Conservation (phyloP, 2,888 invertebrate species). For the Gortyna flavago region DNA sequence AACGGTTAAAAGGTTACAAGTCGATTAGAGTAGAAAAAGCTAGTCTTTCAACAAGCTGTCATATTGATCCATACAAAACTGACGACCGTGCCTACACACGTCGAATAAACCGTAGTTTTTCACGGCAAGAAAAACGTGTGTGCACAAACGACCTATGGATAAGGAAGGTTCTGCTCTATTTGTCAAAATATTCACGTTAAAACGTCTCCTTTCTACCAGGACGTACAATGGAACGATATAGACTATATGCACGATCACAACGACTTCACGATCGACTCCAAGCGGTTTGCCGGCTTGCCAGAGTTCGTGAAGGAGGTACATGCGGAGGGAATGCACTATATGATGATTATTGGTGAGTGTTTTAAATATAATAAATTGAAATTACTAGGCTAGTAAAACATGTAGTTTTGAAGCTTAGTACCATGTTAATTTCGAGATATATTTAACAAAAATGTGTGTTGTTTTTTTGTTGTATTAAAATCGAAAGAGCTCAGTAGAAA, state of each 20-base stretch:
- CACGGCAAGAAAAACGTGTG: too few species aligned
- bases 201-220: slow-evolving; percentile 82
- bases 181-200: not conserved
- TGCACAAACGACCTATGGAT: too few species aligned
- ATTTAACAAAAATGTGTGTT: not conserved
- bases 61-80: too few species aligned
- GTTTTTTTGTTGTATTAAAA: not conserved
- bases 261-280: slow-evolving; percentile 94
- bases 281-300: slow-evolving; percentile 91
- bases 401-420: not conserved
- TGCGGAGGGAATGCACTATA: slow-evolving; percentile 93
- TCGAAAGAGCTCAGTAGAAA: not conserved
- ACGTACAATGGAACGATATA: slow-evolving; percentile 95
- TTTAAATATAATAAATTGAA: not conserved
- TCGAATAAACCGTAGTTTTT: too few species aligned
- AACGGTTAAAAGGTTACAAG: too few species aligned
- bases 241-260: slow-evolving; percentile 95
- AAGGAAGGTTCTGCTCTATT: not conserved
- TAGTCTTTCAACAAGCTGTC: too few species aligned
- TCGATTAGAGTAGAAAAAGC: too few species aligned
- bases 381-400: not conserved
- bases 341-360: slow-evolving; percentile 91
- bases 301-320: slow-evolving; percentile 93
- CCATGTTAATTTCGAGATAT: not conserved
- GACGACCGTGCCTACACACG: too few species aligned